Base-by-base conservation (phyloP, 2,113 vertebrate genomes). In the Aleadryas rufinucha region DNA sequence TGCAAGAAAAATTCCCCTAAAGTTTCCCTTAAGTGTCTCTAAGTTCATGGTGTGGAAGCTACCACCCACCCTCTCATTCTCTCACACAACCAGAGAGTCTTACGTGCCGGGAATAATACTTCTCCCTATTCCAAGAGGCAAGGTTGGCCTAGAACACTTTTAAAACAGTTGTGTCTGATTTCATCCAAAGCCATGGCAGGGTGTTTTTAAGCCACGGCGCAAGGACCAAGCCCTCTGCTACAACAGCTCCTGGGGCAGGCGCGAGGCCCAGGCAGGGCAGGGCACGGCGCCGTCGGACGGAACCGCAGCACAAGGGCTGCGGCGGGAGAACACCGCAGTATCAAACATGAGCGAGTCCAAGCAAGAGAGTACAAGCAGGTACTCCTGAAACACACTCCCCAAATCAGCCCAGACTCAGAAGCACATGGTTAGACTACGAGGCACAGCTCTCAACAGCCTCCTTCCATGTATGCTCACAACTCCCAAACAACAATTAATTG, bases 271-370 rank as follows among this genome's bases (percentile, higher is more conserved):
- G 45, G 39, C 45, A 30, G 15, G n/a, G 33, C 68, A 72, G 6
- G 28, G 20, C 53, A 65, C 1, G 1, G 57, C 4, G 4, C 37
- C 1, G 7, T 9, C 1, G 0, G 30, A 52, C 1, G 4, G 42
- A 57, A 54, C 35, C 3, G 0, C 2, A 1, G 61, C 2, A 5
- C 5, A 0, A 59, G 13, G 37, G 63, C 72, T 57, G 7, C 6
- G 3, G 45, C 6, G 0, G 18, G 15, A 72, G 37, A 87, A 33
- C 6, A 2, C 26, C 9, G 2, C 0, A 0, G 27, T 7, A 13
- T 4, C 12, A 71, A 53, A n/a, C 33, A 53, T 4, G 0, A 39
- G 49, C 10, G 16, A 27, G 56, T 24, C 56, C 3, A 0, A 70
- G 24, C 41, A 47, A 6, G 41, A 63, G 56, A 49, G 33, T 20